Evolutionary conservation across 2,888 invertebrate genomes (phyloP), one percentile per base, ranked within the genome.

Genomic region (Phorcus lineatus): DNA sequence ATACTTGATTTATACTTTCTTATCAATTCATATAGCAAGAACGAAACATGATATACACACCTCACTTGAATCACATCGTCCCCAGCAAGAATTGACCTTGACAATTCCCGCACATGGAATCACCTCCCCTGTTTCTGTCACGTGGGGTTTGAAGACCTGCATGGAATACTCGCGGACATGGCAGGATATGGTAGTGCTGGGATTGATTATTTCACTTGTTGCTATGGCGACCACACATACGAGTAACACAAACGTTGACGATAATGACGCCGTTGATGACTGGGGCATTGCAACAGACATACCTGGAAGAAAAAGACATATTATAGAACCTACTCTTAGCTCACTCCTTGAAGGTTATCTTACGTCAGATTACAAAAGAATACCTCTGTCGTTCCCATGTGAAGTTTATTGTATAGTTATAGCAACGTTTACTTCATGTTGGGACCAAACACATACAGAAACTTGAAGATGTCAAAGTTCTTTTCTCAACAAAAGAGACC

Each of bases 11-110:
- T 47, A 1, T 47, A 47, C 47, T 47, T 47, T 4, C 11, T 47
- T 47, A 47, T 11, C 4, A 47, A 47, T 13, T 6, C 13, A 47
- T 47, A 47, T 1, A 47, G 47, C 1, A 47, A 47, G 4, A 6
- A 47, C 1, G 4, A 6, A 47, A 13, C 11, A 11, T 11, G 11
- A 47, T 6, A 47, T 6, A 67, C 81, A 91, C 92, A 97, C 97
- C 95, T 97, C 96, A 91, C 96, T 96, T 0, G 97, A 96, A 91
- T 96, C 96, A 90, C 97, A 97, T 76, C 96, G 94, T 22, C 97
- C 97, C 94, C 96, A 96, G 91, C 97, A 97, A 0, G 96, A 95
- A 91, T 95, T 95, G 0, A 96, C 96, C 55, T 95, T 95, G 16
- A 97, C 94, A 77, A 94, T 94, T 88, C 96, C 97, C 95, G 96